Evolutionary conservation across 2,797 vertebrate genomes (phyloP).

Genomic region (Podargus strigoides): DNA sequence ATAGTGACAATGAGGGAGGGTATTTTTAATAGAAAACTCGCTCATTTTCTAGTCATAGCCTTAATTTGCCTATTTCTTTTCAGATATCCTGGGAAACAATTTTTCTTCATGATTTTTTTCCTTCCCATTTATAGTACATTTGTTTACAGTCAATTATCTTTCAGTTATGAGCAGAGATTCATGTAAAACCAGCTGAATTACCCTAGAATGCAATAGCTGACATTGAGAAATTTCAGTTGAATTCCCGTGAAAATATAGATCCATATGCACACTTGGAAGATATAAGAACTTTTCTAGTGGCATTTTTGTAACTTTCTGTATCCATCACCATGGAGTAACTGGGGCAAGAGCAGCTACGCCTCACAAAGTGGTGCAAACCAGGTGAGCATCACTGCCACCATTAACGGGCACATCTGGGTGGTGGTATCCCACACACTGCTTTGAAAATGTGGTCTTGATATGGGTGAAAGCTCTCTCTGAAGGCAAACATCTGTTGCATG

Average conservation of each 20-base stretch:
- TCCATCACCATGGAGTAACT: neutral
- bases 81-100: neutral
- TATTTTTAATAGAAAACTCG: slow-evolving; percentile 39
- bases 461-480: neutral
- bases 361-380: neutral
- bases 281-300: neutral
- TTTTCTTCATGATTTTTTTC: neutral
- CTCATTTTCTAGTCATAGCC: slow-evolving; percentile 13
- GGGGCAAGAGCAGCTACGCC: neutral
- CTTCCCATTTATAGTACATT: neutral
- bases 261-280: neutral
- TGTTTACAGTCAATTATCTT: slow-evolving; percentile 56
- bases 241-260: slow-evolving; percentile 3
- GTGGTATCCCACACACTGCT: neutral
- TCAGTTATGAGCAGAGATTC: slow-evolving; percentile 25
- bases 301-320: neutral
- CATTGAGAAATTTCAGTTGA: neutral
- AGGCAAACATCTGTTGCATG: neutral
- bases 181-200: slow-evolving; percentile 20
- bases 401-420: fast-evolving
- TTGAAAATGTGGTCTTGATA: neutral
- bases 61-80: slow-evolving; percentile 30
- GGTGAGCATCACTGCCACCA: neutral
- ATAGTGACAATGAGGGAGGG: neutral
- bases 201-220: slow-evolving; percentile 9